phyloP scores from a whole-genome alignment of 1,140 invertebrate species.

The Anadara kagoshimensis region DNA sequence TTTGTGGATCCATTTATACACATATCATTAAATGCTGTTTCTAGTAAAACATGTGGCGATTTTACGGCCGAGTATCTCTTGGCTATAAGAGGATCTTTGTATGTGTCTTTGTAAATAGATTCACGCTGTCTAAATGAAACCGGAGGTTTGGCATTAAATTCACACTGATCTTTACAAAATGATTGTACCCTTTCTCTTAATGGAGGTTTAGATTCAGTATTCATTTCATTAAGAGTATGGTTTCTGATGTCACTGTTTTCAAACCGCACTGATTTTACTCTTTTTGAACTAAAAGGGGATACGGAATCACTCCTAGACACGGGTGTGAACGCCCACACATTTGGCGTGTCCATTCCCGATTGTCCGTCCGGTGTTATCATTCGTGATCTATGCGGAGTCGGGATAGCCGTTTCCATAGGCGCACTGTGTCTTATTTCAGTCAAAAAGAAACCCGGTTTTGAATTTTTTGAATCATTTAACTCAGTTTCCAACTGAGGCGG shows the following conservation, averaged over 20 bases:
- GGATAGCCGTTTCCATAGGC: too few species aligned
- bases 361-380: too few species aligned
- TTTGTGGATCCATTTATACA: constrained; percentile 32
- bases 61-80: constrained; percentile 25
- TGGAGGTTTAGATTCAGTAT: neutral
- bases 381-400: too few species aligned
- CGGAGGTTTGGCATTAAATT: constrained; percentile 22
- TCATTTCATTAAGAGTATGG: constrained; percentile 2
- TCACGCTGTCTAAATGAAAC: neutral
- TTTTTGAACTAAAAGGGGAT: neutral
- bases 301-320: too few species aligned
- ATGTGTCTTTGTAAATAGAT: neutral
- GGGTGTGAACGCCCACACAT: too few species aligned
- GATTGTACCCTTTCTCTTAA: constrained; percentile 8
- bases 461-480: too few species aligned
- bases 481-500: too few species aligned
- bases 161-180: constrained; percentile 18
- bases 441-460: too few species aligned
- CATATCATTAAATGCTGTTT: constrained; percentile 50
- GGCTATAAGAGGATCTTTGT: constrained; percentile 11
- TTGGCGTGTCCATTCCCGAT: too few species aligned
- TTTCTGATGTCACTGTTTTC: neutral
- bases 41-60: constrained; percentile 22
- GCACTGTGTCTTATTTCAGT: too few species aligned
- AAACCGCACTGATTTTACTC: neutral